Base-by-base conservation (phyloP, 2,113 vertebrate genomes). In the Tringa solitaria region DNA sequence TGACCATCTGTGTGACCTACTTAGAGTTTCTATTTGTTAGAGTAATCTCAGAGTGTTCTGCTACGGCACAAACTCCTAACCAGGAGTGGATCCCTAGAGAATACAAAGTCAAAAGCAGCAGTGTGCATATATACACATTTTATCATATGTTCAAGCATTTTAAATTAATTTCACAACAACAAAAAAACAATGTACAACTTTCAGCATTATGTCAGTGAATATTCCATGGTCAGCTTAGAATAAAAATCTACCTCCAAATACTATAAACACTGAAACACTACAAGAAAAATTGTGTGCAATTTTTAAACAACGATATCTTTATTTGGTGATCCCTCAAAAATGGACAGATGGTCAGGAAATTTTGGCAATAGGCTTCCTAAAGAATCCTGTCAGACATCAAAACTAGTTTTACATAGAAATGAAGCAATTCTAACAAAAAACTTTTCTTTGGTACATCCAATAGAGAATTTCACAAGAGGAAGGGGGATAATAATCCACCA, bases 1-100 rank as follows among this genome's bases (percentile, higher is more conserved):
- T n/a, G 76, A 17, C 93, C 90, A 94, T 87, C 90, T 93, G 83
- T 35, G 73, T 73, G 94, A 79, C 92, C 95, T 46, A 37, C 84
- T 77, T 64, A n/a, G 35, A 69, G 43, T 64, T 73, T 70, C 37
- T 56, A 21, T 4, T 45, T 78, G 16, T 41, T 18, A 19, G 50
- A 86, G 26, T 1, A 45, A 50, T 33, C 35, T 64, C 63, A 2
- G 12, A 53, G 28, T 10, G 28, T 1, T 33, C 45, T 79, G 39
- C 88, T 64, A 14, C 61, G 32, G 60, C 72, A 84, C 30, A 27
- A 60, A 26, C 28, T 53, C 78, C 41, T 57, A 8, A 32, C 30
- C 26, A 22, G 28, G 24, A 33, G 26, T 6, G 22, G 18, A 8
- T 15, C 33, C 32, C 6, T 5, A 33, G 45, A 69, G 39, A 67